Percentiles rank a stretch among this genome's conserved stretches.
Evolutionary conservation across 2,888 invertebrate genomes (phyloP).

Genomic region (Noctua janthe): DNA sequence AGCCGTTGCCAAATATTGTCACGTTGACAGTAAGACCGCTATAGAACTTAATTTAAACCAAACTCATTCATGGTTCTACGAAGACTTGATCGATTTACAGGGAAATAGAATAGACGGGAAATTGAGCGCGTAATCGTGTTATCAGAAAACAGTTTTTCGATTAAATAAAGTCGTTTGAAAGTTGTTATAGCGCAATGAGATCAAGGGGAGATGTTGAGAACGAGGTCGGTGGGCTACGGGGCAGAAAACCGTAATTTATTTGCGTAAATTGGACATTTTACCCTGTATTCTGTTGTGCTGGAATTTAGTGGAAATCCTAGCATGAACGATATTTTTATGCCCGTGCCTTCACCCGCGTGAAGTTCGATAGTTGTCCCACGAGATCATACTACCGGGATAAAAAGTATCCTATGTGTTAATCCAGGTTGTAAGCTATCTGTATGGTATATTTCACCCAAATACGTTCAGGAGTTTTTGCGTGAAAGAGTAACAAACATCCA

Average conservation of each 20-base stretch:
- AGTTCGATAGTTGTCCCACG: no score
- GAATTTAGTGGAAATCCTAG: background rate
- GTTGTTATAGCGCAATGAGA: conserved; percentile 55
- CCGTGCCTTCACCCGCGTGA: no score
- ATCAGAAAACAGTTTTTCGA: conserved; percentile 61
- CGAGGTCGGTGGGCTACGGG: conserved; percentile 21
- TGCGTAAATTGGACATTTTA: background rate
- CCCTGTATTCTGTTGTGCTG: background rate
- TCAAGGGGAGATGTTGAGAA: conserved; percentile 31
- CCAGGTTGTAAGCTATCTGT: no score
- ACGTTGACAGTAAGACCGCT: background rate
- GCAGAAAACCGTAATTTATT: background rate
- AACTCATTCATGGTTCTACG: conserved; percentile 23
- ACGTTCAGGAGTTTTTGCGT: no score
- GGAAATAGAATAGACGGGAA: conserved; percentile 45
- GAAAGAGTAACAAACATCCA: no score
- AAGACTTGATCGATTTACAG: conserved; percentile 37
- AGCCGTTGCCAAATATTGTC: background rate
- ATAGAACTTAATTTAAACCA: conserved; percentile 7
- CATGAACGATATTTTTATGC: background rate
- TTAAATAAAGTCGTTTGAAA: conserved; percentile 62
- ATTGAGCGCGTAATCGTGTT: conserved; percentile 59
- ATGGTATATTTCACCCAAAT: no score
- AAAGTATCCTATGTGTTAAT: no score
- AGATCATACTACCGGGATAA: no score